Percentiles rank a stretch among this genome's conserved stretches.
These are phyloP conservation scores for Mythimna loreyi DNA, from an alignment of 2,888 invertebrate genomes.

Conservation along the genomic window DNA sequence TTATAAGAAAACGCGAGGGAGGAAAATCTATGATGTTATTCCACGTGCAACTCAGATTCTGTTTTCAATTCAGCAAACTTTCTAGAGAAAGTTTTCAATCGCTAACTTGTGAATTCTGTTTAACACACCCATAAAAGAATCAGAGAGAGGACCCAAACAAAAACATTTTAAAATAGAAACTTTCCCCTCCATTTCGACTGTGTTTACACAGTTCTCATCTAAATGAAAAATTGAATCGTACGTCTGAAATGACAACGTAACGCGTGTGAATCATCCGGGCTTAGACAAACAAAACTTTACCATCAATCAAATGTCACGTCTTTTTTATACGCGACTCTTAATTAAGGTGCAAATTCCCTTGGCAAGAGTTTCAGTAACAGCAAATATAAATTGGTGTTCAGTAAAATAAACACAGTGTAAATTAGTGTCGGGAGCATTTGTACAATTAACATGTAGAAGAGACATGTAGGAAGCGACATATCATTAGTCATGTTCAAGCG, in stretches of 20 bases:
- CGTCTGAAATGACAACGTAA: slow-evolving; percentile 85
- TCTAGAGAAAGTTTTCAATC: slow-evolving; percentile 70
- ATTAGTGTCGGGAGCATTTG: slow-evolving; percentile 84
- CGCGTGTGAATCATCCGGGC: slow-evolving; percentile 78
- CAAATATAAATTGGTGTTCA: slow-evolving; percentile 66
- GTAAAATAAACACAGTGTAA: slow-evolving; percentile 87
- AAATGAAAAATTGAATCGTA: slow-evolving; percentile 87
- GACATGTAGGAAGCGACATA: slow-evolving; percentile 76
- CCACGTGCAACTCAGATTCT: slow-evolving; percentile 67
- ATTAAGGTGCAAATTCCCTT: slow-evolving; percentile 36
- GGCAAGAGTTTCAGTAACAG: slow-evolving; percentile 31
- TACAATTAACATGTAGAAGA: slow-evolving; percentile 86
- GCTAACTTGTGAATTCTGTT: slow-evolving; percentile 76
- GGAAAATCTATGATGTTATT: slow-evolving; percentile 38
- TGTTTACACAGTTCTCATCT: slow-evolving; percentile 83
- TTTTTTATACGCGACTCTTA: rapidly evolving
- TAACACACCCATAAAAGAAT: slow-evolving; percentile 72
- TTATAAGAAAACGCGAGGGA: not conserved
- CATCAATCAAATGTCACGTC: not conserved
- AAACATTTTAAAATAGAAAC: slow-evolving; percentile 78
- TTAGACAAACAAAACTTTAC: slow-evolving; percentile 44
- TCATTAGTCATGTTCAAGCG: slow-evolving; percentile 88
- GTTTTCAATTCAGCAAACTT: slow-evolving; percentile 73
- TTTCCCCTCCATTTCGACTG: slow-evolving; percentile 74
- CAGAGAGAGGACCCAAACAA: slow-evolving; percentile 65